A percentile compares a stretch with the other conserved stretches of the same genome.
Evolutionary conservation across 1,140 invertebrate genomes (phyloP).

Genomic region (Littorina saxatilis): DNA sequence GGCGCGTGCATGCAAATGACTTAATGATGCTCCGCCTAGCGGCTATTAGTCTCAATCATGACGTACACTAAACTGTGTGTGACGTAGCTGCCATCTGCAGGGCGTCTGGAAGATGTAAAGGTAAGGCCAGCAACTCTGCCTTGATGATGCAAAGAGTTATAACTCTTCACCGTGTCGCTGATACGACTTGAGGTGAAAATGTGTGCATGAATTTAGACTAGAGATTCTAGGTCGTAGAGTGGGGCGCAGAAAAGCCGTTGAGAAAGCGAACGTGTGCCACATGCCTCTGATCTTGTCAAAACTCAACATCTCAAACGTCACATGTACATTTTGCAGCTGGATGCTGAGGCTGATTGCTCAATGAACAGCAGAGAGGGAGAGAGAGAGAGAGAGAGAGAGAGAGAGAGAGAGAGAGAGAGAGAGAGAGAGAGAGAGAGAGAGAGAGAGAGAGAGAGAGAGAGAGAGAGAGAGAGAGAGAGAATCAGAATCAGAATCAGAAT

Average conservation of each 20-base stretch:
- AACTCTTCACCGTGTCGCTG: not conserved
- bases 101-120: conserved; percentile 27
- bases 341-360: too few species aligned
- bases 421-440: not conserved
- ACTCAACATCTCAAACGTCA: too few species aligned
- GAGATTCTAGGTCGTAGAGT: too few species aligned
- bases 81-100: conserved; percentile 39
- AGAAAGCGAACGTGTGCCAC: too few species aligned
- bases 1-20: conserved; percentile 40
- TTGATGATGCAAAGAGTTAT: not conserved
- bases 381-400: conserved; percentile 7
- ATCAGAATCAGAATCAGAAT: not conserved
- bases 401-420: not conserved
- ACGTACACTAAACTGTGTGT: conserved; percentile 38
- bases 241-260: too few species aligned
- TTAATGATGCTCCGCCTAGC: conserved; percentile 30
- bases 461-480: not conserved
- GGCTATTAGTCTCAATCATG: conserved; percentile 39
- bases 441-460: not conserved
- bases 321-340: too few species aligned
- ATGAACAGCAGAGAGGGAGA: not conserved
- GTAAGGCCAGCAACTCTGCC: not conserved
- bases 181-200: not conserved
- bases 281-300: too few species aligned
- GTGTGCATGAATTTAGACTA: too few species aligned